Evolutionary conservation across 2,113 vertebrate genomes (phyloP).

Genomic region (Nothoprocta perdicaria): DNA sequence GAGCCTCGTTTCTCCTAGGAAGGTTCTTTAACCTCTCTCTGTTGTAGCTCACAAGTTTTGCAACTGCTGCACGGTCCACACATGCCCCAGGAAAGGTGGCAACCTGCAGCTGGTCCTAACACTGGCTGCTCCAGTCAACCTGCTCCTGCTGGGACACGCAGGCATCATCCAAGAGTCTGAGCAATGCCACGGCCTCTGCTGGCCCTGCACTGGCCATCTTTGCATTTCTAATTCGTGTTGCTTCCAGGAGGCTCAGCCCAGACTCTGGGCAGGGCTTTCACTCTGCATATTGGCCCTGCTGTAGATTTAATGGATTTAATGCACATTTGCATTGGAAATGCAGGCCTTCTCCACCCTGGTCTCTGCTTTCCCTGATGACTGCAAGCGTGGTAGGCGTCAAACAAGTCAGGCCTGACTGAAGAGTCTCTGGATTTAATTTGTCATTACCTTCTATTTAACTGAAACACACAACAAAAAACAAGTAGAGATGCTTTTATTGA

Average conservation of each 20-base stretch:
- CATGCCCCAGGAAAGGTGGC: background rate
- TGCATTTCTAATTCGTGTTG: background rate
- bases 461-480: constrained; percentile 23
- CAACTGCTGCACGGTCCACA: background rate
- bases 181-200: background rate
- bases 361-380: constrained; percentile 15
- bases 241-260: background rate
- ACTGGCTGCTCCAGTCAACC: background rate
- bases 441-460: constrained; percentile 7
- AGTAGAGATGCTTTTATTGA: background rate
- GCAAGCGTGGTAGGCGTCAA: background rate
- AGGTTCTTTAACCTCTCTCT: background rate
- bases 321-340: constrained; percentile 59
- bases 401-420: constrained; percentile 7
- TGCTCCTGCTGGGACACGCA: too few relatives aligned
- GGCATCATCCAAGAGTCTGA: too few relatives aligned
- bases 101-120: background rate
- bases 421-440: constrained; percentile 25
- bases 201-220: background rate
- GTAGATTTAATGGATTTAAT: background rate
- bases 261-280: background rate
- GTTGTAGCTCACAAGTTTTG: background rate
- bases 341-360: constrained; percentile 1
- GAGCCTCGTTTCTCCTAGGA: background rate
- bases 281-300: background rate